Evolutionary conservation across 2,113 vertebrate genomes (phyloP).

Genomic region (Lipophrys pholis): DNA sequence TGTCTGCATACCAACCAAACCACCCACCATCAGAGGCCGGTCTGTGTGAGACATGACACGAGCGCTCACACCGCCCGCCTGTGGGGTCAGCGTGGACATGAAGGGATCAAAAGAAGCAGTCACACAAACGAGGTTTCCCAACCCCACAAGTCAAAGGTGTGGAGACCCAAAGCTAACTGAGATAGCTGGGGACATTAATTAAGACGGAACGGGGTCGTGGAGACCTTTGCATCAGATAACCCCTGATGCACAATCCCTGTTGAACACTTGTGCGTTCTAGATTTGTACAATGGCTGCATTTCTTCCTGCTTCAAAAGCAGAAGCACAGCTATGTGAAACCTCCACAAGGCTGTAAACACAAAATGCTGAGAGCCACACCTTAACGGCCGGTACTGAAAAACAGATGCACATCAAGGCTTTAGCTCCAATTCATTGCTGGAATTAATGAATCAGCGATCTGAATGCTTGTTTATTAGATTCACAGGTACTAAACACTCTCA

Average conservation of each 20-base stretch:
- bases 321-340: conserved; percentile 15
- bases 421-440: neutral
- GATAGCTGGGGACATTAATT: conserved; percentile 20
- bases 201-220: conserved; percentile 23
- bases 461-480: conserved; percentile 20
- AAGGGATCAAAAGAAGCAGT: conserved; percentile 57
- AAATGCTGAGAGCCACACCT: neutral
- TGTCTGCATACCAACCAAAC: conserved; percentile 66
- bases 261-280: neutral
- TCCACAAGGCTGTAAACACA: conserved; percentile 13
- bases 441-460: neutral
- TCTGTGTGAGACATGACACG: conserved; percentile 50
- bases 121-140: conserved; percentile 44
- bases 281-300: conserved; percentile 5
- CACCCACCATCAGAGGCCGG: conserved; percentile 59
- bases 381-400: neutral
- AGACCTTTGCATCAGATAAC: conserved; percentile 16
- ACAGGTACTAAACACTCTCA: neutral
- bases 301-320: conserved; percentile 16
- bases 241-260: neutral
- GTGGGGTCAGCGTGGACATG: conserved; percentile 38
- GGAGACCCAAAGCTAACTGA: conserved; percentile 35
- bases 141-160: conserved; percentile 52
- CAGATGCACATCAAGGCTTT: neutral
- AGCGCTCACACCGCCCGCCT: conserved; percentile 1